phyloP scores from a whole-genome alignment of 2,797 vertebrate species.

The Galaxias olidus region DNA sequence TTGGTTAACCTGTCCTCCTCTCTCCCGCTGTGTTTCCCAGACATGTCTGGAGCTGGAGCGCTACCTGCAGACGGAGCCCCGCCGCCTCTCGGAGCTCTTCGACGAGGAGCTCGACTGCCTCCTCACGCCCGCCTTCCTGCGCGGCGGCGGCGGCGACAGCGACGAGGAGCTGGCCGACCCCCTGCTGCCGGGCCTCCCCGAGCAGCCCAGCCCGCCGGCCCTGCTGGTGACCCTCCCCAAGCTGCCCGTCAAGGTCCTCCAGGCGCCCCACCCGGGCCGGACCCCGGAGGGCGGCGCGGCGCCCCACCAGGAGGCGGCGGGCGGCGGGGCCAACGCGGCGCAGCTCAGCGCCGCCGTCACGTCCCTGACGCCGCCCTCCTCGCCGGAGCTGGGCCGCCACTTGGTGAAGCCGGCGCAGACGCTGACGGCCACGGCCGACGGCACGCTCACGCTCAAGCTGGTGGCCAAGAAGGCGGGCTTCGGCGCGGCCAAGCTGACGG shows the following conservation, averaged over 20 bases:
- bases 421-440: conserved; percentile 83
- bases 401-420: conserved; percentile 89
- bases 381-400: conserved; percentile 92
- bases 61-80: conserved; percentile 92
- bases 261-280: conserved; percentile 58
- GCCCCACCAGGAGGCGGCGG: conserved; percentile 72
- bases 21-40: conserved; percentile 64
- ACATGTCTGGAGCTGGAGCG: conserved; percentile 93
- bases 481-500: conserved; percentile 82
- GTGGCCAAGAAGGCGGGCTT: conserved; percentile 89
- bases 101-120: conserved; percentile 90
- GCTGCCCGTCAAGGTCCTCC: conserved; percentile 75
- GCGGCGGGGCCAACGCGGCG: conserved; percentile 78
- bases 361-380: conserved; percentile 91
- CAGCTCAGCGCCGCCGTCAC: conserved; percentile 93
- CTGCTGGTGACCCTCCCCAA: conserved; percentile 84
- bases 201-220: conserved; percentile 78
- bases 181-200: conserved; percentile 77
- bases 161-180: conserved; percentile 83
- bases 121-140: conserved; percentile 81
- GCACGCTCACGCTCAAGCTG: conserved; percentile 88
- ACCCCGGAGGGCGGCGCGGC: conserved; percentile 40
- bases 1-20: not conserved
- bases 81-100: conserved; percentile 88
- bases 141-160: conserved; percentile 72